Evolutionary conservation across 2,888 invertebrate species (phyloP), one percentile per base, ranked within the genome.

Genomic region (Agriopis aurantiaria): DNA sequence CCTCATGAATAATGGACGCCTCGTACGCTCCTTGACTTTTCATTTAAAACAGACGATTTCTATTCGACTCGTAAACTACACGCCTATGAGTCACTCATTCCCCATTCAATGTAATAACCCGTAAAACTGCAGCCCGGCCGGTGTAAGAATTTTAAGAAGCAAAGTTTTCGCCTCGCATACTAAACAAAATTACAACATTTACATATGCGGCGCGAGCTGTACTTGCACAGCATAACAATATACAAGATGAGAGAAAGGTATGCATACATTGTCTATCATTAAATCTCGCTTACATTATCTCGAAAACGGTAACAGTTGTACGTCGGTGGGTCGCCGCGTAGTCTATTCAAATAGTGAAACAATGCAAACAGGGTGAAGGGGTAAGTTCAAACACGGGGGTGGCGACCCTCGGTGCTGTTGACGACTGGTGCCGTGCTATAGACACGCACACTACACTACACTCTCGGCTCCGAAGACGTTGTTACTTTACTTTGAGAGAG

Each of bases 21-120:
- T 85, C 85, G 91, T 91, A 84, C 90, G 88, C 91, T 92, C 91
- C 91, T 92, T 91, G 91, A 90, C 90, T 93, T 91, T 87, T 91
- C 91, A 91, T 91, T 91, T 91, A 91, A 92, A 93, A 88, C 91
- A 89, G 90, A 89, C 91, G 91, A 92, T 93, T 93, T 92, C 93
- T 93, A 93, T 94, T 93, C 93, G 85, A 88, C 86, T 88, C 91
- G 90, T 92, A 90, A 91, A 89, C 89, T 88, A 88, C 89, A 88
- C 88, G 91, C 89, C 88, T 89, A 90, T 93, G 93, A 93, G 87
- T 93, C 92, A 93, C 89, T 92, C 92, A 89, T 91, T 93, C 88
- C 87, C 87, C 88, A 93, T 93, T 93, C 93, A 87, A 87, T 84
- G 88, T 91, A 91, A 91, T 91, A 89, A 89, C 86, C 88, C 88